phyloP scores from a whole-genome alignment of 1,140 invertebrate genomes.

The Caenorhabditis tropicalis region DNA sequence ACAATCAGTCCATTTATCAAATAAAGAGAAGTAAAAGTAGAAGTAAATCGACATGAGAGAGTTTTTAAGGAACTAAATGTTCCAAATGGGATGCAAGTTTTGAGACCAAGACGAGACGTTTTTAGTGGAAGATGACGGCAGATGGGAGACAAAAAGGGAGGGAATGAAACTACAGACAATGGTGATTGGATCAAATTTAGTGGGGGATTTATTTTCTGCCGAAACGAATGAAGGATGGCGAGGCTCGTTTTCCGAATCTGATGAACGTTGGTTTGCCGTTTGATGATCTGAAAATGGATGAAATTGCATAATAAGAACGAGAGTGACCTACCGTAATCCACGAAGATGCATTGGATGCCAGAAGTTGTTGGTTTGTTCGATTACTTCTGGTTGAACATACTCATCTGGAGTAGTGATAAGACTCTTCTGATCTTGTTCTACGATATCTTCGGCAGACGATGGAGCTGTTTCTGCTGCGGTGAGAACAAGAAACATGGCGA shows the following conservation, averaged over 20 bases:
- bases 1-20: slow-evolving; percentile 38
- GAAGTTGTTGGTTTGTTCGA: slow-evolving; percentile 19
- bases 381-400: neutral
- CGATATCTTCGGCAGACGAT: neutral
- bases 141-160: neutral
- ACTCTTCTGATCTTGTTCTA: neutral
- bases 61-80: neutral
- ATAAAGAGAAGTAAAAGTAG: neutral
- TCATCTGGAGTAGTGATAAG: neutral
- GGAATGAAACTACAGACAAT: slow-evolving; percentile 25
- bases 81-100: slow-evolving; percentile 14
- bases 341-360: slow-evolving; percentile 28
- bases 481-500: neutral
- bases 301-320: neutral
- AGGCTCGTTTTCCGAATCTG: slow-evolving; percentile 49
- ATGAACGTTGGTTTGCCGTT: slow-evolving; percentile 71
- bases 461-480: neutral
- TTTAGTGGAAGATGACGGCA: neutral
- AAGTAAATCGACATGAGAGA: neutral
- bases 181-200: neutral
- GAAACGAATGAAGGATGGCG: slow-evolving; percentile 51
- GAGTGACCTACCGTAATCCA: slow-evolving; percentile 12
- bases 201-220: neutral
- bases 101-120: slow-evolving; percentile 7
- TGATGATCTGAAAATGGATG: slow-evolving; percentile 47